phyloP scores from a whole-genome alignment of 2,797 vertebrate species.

The Varecia variegata region DNA sequence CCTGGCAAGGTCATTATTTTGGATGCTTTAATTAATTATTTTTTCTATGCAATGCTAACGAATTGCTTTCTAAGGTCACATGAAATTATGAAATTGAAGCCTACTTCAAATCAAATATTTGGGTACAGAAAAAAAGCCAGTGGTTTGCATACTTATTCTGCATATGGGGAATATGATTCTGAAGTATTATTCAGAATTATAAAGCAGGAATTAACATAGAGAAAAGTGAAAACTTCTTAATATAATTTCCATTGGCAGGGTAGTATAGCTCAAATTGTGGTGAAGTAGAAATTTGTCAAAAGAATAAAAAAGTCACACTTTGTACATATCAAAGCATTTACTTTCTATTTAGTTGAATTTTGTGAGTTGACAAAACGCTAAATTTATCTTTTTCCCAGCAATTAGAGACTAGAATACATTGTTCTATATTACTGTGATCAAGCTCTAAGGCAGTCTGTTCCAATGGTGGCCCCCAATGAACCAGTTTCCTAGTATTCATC shows the following conservation, averaged over 20 bases:
- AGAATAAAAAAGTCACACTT: neutral
- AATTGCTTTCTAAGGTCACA: neutral
- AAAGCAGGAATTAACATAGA: neutral
- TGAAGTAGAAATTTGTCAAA: neutral
- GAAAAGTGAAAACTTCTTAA: neutral
- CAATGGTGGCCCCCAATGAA: neutral
- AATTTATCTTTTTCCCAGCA: neutral
- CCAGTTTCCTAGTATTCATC: neutral
- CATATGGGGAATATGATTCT: neutral
- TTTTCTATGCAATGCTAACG: neutral
- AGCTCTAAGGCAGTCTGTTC: neutral
- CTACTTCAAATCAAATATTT: constrained; percentile 37
- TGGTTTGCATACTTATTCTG: neutral
- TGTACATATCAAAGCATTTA: neutral
- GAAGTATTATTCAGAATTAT: neutral
- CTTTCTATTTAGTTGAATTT: neutral
- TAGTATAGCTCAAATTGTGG: neutral
- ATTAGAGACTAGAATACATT: neutral
- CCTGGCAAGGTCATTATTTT: constrained; percentile 16
- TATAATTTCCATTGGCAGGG: neutral
- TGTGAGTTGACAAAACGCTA: neutral
- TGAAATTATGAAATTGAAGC: constrained; percentile 21
- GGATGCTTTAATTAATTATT: neutral
- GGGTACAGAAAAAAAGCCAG: neutral
- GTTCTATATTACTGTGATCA: neutral